These are phyloP conservation scores for Colistium nudipinnis DNA, from an alignment of 2,113 vertebrate species.

Conservation along the genomic window DNA sequence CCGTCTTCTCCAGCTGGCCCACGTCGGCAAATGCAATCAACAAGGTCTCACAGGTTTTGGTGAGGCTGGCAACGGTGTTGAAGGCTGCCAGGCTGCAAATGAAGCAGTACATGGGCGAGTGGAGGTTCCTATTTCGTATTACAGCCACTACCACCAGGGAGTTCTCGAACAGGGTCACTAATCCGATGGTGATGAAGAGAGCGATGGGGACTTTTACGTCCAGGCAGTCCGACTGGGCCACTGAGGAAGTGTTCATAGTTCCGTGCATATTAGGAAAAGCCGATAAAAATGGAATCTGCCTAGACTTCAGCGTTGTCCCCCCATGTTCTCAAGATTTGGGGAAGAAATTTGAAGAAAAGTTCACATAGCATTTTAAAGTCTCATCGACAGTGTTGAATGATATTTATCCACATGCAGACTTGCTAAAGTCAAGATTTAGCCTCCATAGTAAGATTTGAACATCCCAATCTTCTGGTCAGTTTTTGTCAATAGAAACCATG, in stretches of 20 bases:
- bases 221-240: conserved; percentile 82
- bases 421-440: not conserved
- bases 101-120: conserved; percentile 95
- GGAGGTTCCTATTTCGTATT: conserved; percentile 89
- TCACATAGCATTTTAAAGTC: not conserved
- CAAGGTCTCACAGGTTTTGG: conserved; percentile 90
- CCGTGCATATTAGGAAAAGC: no score
- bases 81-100: conserved; percentile 95
- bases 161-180: conserved; percentile 89
- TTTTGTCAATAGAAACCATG: no score
- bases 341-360: not conserved
- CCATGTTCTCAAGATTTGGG: not conserved
- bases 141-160: conserved; percentile 90
- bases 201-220: conserved; percentile 85
- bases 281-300: not conserved
- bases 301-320: not conserved
- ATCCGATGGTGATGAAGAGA: conserved; percentile 88
- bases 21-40: conserved; percentile 85
- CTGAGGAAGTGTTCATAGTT: conserved; percentile 40
- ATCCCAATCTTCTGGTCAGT: not conserved
- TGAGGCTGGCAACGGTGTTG: conserved; percentile 90
- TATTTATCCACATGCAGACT: not conserved
- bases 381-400: no score
- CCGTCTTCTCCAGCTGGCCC: conserved; percentile 83
- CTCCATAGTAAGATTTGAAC: not conserved